A percentile compares a stretch with the other conserved stretches of the same genome.
These are phyloP conservation scores for Rambutsinella grinnellia DNA, from an alignment of 2,888 invertebrate species.

Conservation along the genomic window DNA sequence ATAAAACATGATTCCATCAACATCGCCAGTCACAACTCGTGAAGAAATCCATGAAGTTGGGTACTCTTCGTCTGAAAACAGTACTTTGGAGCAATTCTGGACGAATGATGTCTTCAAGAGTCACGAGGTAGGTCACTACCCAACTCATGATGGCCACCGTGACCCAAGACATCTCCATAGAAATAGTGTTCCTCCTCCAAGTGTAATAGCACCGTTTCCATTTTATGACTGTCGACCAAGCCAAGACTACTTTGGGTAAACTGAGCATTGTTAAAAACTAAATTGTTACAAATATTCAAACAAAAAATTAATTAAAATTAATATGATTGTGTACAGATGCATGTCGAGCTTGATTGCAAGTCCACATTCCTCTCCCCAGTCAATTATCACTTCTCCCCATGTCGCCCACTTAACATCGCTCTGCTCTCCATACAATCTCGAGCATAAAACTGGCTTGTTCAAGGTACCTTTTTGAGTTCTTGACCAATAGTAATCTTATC, in stretches of 20 bases:
- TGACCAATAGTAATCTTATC: too few species aligned
- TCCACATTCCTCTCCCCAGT: conserved; percentile 36
- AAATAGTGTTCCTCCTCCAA: too few species aligned
- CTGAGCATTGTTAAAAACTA: too few species aligned
- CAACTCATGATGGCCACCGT: conserved; percentile 7
- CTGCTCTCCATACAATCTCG: conserved; percentile 60
- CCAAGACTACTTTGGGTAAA: conserved; percentile 42
- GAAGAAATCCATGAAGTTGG: neutral
- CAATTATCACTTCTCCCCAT: conserved; percentile 66
- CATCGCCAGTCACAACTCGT: neutral
- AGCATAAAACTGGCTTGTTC: neutral
- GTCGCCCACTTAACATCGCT: conserved; percentile 65
- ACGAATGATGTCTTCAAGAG: conserved; percentile 52
- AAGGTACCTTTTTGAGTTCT: conserved; percentile 40
- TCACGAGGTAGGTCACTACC: conserved; percentile 11
- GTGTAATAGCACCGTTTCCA: conserved; percentile 22
- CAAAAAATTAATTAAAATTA: conserved; percentile 3
- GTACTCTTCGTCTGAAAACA: conserved; percentile 41
- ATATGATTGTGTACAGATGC: conserved; percentile 16
- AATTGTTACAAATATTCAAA: neutral
- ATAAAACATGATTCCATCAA: conserved; percentile 57
- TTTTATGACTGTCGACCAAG: conserved; percentile 34
- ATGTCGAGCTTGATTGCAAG: conserved; percentile 19
- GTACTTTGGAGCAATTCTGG: conserved; percentile 59
- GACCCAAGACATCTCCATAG: conserved; percentile 18